Evolutionary conservation across 1,140 invertebrate species (phyloP).

Genomic region (Drosophila albomicans): DNA sequence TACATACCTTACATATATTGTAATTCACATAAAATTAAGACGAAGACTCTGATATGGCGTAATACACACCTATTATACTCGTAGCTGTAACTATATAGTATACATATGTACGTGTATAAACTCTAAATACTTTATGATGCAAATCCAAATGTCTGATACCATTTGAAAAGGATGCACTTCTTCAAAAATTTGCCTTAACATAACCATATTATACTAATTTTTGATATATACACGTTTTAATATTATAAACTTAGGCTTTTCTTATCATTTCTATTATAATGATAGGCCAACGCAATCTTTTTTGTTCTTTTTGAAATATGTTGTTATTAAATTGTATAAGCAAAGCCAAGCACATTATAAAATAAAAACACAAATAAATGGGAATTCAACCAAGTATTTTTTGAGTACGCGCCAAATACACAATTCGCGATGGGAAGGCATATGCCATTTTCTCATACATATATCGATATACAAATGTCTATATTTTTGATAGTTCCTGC

Average conservation of each 20-base stretch:
- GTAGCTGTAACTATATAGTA: constrained; percentile 12
- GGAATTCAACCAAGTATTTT: background rate
- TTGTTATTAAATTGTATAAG: constrained; percentile 59
- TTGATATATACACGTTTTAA: constrained; percentile 63
- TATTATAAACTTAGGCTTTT: constrained; percentile 33
- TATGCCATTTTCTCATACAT: background rate
- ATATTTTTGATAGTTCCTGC: background rate
- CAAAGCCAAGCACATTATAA: constrained; percentile 35
- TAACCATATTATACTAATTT: constrained; percentile 63
- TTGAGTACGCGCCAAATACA: constrained; percentile 10
- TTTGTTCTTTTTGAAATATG: constrained; percentile 54
- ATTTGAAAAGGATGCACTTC: constrained; percentile 62
- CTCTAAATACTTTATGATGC: constrained; percentile 59
- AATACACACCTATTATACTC: constrained; percentile 4
- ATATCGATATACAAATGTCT: constrained; percentile 1
- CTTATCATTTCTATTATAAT: constrained; percentile 55
- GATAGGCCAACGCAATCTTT: constrained; percentile 47
- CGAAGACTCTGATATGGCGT: background rate
- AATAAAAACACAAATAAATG: constrained; percentile 7
- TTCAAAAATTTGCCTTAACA: constrained; percentile 63
- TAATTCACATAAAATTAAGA: too few relatives aligned
- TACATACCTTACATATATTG: too few relatives aligned
- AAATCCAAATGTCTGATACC: constrained; percentile 65
- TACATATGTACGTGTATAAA: constrained; percentile 7
- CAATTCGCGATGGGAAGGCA: background rate